phyloP scores from a whole-genome alignment of 2,113 vertebrate genomes.

The Excalfactoria chinensis region DNA sequence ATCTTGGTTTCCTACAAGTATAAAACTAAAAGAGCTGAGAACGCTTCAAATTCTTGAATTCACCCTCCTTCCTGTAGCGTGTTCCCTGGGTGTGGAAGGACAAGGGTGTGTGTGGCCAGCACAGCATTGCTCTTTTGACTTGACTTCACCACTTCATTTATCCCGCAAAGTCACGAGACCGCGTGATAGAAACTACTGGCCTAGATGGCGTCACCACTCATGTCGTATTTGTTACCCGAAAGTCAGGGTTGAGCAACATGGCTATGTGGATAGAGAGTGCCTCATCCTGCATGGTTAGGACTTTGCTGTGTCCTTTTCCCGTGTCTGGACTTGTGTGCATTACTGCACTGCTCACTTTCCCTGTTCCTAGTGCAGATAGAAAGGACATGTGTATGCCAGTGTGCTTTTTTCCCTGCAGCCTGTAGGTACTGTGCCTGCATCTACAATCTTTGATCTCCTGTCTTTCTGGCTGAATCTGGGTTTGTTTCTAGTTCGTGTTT shows the following conservation, averaged over 20 bases:
- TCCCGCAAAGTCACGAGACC: not conserved
- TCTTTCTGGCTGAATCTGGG: not conserved
- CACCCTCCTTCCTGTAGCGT: not conserved
- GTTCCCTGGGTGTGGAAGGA: not conserved
- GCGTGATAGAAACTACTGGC: not conserved
- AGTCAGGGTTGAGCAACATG: not conserved
- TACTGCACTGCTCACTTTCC: not conserved
- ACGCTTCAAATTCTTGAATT: not conserved
- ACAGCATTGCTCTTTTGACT: not conserved
- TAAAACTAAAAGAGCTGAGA: not conserved
- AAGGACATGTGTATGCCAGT: not conserved
- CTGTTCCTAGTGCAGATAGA: not conserved
- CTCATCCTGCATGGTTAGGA: not conserved
- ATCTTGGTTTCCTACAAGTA: not conserved
- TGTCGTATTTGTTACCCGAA: not conserved
- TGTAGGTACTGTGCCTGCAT: not conserved
- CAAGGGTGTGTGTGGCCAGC: rapidly evolving
- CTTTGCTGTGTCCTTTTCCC: not conserved
- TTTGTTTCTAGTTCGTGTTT: not conserved
- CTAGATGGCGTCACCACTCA: not conserved
- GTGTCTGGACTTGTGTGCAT: not conserved
- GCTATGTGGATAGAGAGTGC: not conserved
- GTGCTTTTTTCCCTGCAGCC: not conserved
- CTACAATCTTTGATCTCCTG: not conserved
- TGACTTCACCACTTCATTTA: not conserved